A percentile compares a stretch with the other conserved stretches of the same genome.
Conservation (phyloP, 2,888 invertebrate species). For the Apomyelois bistriatella region DNA sequence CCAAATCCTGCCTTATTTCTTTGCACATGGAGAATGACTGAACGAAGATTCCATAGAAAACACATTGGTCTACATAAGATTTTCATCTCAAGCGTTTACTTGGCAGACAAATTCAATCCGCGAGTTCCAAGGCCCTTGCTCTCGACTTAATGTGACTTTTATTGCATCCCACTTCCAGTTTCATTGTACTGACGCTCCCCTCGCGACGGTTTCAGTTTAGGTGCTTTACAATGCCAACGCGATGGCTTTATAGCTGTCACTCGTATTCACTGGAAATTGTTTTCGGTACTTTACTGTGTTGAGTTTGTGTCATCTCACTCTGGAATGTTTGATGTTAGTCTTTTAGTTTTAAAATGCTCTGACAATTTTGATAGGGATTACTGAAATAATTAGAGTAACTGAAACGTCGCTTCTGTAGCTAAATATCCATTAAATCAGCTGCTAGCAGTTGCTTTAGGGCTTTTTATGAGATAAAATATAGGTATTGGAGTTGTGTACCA, state of each 20-base stretch:
- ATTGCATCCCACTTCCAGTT: slow-evolving; percentile 59
- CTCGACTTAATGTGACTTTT: slow-evolving; percentile 74
- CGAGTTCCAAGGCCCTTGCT: slow-evolving; percentile 46
- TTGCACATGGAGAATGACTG: too few species aligned
- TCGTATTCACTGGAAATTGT: slow-evolving; percentile 9
- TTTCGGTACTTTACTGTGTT: slow-evolving; percentile 16
- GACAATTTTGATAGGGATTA: too few species aligned
- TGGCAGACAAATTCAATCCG: slow-evolving; percentile 48
- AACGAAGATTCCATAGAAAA: too few species aligned
- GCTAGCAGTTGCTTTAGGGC: too few species aligned
- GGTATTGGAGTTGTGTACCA: too few species aligned
- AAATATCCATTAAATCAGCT: too few species aligned
- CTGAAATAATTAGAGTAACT: too few species aligned
- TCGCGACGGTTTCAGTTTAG: slow-evolving; percentile 39
- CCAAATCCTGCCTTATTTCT: too few species aligned
- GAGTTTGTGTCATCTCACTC: not conserved
- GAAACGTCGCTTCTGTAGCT: too few species aligned
- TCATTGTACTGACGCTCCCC: slow-evolving; percentile 57
- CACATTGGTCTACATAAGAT: slow-evolving; percentile 15
- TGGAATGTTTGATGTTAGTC: too few species aligned
- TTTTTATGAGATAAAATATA: too few species aligned
- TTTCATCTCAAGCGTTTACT: slow-evolving; percentile 26
- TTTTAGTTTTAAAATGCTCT: too few species aligned
- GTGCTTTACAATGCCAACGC: slow-evolving; percentile 14
- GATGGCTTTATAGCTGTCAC: slow-evolving; percentile 9